phyloP scores from a whole-genome alignment of 2,797 vertebrate genomes.

The Labroides dimidiatus region DNA sequence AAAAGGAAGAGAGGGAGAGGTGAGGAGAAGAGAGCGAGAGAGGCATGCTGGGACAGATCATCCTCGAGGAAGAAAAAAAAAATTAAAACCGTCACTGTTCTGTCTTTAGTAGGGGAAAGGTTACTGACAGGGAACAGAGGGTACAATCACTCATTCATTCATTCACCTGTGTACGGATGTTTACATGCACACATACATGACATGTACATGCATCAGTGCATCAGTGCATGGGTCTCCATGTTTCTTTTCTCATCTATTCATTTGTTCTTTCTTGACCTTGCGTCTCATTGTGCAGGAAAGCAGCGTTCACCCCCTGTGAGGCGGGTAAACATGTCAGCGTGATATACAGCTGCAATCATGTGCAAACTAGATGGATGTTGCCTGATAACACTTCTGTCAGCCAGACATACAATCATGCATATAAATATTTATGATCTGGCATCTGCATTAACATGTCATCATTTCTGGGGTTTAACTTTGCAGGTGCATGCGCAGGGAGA shows the following conservation, averaged over 20 bases:
- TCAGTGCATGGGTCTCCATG: not conserved
- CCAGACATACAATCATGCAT: constrained; percentile 2
- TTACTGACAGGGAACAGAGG: not conserved
- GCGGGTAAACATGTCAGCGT: constrained; percentile 21
- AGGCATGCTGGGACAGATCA: constrained; percentile 44
- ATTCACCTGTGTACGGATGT: constrained; percentile 9
- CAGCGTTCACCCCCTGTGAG: constrained; percentile 1
- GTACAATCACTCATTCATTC: not conserved
- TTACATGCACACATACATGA: no score
- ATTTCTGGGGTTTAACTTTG: not conserved
- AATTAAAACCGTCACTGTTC: not conserved
- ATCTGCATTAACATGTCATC: not conserved
- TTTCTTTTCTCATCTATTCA: not conserved
- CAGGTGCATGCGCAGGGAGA: not conserved
- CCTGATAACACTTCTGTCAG: constrained; percentile 6
- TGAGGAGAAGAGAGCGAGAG: not conserved
- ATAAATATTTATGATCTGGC: constrained; percentile 20
- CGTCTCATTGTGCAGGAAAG: not conserved
- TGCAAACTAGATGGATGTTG: constrained; percentile 7
- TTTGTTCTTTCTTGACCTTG: constrained; percentile 3
- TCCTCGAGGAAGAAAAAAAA: not conserved
- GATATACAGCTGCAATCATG: constrained; percentile 23
- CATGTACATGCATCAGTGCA: not conserved
- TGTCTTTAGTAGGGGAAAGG: constrained; percentile 31
- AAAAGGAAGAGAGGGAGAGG: not conserved